Evolutionary conservation across 2,113 vertebrate genomes (phyloP).

Genomic region (Probosciger aterrimus): DNA sequence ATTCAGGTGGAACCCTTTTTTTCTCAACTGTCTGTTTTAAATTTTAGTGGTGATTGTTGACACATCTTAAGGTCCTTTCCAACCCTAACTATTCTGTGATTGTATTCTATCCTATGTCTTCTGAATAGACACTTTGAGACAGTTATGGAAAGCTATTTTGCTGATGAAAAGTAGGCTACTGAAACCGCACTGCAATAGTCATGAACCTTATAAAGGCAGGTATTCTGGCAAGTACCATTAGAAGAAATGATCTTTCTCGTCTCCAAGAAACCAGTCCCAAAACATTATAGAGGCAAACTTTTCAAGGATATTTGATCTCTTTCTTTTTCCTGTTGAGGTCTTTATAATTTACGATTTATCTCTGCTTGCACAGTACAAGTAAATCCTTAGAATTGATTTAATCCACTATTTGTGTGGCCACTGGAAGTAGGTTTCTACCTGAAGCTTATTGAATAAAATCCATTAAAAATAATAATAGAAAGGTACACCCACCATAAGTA

Average conservation of each 20-base stretch:
- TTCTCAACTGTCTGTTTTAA: background rate
- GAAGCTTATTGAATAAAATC: background rate
- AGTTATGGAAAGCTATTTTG: background rate
- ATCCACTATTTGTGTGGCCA: background rate
- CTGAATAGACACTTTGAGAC: background rate
- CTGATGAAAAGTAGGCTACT: background rate
- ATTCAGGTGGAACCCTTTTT: background rate
- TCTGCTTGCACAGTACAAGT: background rate
- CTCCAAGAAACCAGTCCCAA: background rate
- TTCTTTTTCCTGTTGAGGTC: background rate
- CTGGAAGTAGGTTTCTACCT: background rate
- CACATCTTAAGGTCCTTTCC: background rate
- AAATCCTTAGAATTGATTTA: background rate
- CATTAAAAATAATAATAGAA: background rate
- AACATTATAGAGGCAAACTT: background rate
- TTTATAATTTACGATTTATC: background rate
- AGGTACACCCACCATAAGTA: constrained; percentile 72
- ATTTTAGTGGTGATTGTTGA: background rate
- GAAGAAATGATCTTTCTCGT: background rate
- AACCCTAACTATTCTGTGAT: background rate
- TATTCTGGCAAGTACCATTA: background rate
- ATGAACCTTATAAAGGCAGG: background rate
- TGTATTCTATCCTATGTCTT: background rate
- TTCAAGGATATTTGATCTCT: background rate
- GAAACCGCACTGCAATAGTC: background rate